Percentiles rank a stretch among this genome's conserved stretches.
phyloP scores from a whole-genome alignment of 2,113 vertebrate genomes.

The Kryptolebias marmoratus region DNA sequence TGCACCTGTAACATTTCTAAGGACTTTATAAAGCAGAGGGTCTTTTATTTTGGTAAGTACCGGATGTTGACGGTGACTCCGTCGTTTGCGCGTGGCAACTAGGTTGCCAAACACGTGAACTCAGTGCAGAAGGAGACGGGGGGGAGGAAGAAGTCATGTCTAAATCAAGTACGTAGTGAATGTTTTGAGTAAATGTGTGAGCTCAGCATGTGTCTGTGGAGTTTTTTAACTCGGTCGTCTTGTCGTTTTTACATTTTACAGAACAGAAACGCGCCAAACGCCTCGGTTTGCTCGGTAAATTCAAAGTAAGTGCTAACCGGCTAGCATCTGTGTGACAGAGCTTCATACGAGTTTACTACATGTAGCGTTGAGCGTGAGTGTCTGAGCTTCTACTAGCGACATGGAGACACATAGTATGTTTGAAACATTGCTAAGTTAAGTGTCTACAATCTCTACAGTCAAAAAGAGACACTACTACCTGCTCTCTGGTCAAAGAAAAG shows the following conservation, averaged over 20 bases:
- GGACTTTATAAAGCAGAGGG: no score
- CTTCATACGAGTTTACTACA: no score
- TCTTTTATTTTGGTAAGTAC: conserved; percentile 64
- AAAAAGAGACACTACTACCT: no score
- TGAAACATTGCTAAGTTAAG: no score
- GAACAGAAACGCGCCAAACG: conserved; percentile 81
- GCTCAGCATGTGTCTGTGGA: not conserved
- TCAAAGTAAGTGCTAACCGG: conserved; percentile 53
- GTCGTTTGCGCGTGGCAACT: conserved; percentile 1
- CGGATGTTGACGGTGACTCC: conserved; percentile 50
- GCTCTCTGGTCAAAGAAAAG: no score
- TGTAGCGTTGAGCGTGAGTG: no score
- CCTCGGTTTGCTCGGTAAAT: conserved; percentile 67
- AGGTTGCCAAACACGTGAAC: conserved; percentile 55
- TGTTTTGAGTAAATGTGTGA: fast-evolving
- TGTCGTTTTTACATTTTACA: conserved; percentile 51
- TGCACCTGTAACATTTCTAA: no score
- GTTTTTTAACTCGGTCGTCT: not conserved
- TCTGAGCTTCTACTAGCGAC: no score
- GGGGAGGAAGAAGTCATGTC: conserved; percentile 63
- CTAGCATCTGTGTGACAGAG: not conserved
- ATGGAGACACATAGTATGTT: no score
- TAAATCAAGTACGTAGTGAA: conserved; percentile 76
- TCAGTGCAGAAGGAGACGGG: not conserved
- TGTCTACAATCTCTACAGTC: no score